Evolutionary conservation across 2,797 vertebrate genomes (phyloP), one percentile per base, ranked within the genome.

Genomic region (Jordanella pulchra): DNA sequence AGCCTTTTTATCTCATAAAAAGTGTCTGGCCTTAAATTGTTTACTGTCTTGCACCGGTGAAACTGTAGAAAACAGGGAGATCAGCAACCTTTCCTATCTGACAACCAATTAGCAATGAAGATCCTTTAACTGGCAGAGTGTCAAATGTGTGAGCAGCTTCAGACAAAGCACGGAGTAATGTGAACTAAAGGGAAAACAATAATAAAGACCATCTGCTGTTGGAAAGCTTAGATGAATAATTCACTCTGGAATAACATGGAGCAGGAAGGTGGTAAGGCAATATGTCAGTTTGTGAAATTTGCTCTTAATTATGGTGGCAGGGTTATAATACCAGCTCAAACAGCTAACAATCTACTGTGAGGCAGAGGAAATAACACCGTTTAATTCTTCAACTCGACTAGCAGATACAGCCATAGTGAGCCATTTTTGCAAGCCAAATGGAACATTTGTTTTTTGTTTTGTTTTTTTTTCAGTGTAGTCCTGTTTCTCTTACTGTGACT

Each of bases 221-320:
- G 74, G 74, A 67, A 69, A 75, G 79, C 75, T 87, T 18, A 66
- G 74, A 83, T 87, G 72, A 88, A 85, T 83, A 85, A 87, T 76
- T 81, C 67, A 84, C 69, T 66, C 68, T 71, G 79, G 5, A 39
- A 39, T 5, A 35, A 39, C 5, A 39, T 39, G 82, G 77, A 81
- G 72, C 58, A 72, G 71, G 78, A 87, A 65, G 69, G 77, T 76
- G 67, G 48, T 69, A 74, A 76, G 69, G 75, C 64, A 81, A 75
- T 79, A 82, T 75, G 79, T 77, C 78, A 85, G 79, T 65, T 60
- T 70, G n/a, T 1, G 77, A 67, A 74, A 80, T 70, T 81, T 71
- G 73, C 81, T 83, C 67, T 73, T 79, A 72, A 83, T 81, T 77
- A 83, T 64, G 75, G 67, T 75, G 80, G 71, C 73, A 56, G 61